phyloP scores from a whole-genome alignment of 2,888 invertebrate species.

The Abrostola triplasia region DNA sequence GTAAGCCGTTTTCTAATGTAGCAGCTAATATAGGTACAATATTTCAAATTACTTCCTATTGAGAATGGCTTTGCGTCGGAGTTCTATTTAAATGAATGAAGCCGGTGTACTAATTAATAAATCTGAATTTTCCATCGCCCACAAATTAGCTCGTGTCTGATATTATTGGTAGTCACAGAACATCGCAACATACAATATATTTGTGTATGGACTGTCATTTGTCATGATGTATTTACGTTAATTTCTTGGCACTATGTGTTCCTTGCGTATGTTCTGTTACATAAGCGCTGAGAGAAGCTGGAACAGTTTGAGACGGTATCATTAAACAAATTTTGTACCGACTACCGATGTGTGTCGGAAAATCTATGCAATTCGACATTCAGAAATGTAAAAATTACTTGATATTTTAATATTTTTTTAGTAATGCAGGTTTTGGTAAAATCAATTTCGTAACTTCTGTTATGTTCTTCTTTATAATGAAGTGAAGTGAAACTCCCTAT shows the following conservation, averaged over 20 bases:
- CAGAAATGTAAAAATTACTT: neutral
- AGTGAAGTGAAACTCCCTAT: neutral
- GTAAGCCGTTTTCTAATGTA: neutral
- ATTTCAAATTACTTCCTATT: no score
- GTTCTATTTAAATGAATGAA: neutral
- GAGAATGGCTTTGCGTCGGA: neutral
- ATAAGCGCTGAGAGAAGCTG: conserved; percentile 1
- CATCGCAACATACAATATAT: conserved; percentile 1
- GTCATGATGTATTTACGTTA: conserved; percentile 4
- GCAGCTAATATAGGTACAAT: no score
- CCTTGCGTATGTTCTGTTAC: conserved; percentile 1
- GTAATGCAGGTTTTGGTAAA: no score
- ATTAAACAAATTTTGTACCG: neutral
- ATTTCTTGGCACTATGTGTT: conserved; percentile 1
- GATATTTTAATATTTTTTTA: no score
- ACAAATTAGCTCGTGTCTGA: neutral
- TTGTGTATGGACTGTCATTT: conserved; percentile 5
- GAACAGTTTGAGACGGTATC: neutral
- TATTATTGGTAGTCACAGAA: neutral
- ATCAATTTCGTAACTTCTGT: no score
- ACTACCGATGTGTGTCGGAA: neutral
- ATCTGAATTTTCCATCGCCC: neutral
- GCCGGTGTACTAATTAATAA: neutral
- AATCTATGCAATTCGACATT: neutral
- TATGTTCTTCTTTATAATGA: no score